Percentiles rank a stretch among this genome's conserved stretches.
Evolutionary conservation across 1,140 invertebrate species (phyloP).

Genomic region (Hirudo medicinalis): DNA sequence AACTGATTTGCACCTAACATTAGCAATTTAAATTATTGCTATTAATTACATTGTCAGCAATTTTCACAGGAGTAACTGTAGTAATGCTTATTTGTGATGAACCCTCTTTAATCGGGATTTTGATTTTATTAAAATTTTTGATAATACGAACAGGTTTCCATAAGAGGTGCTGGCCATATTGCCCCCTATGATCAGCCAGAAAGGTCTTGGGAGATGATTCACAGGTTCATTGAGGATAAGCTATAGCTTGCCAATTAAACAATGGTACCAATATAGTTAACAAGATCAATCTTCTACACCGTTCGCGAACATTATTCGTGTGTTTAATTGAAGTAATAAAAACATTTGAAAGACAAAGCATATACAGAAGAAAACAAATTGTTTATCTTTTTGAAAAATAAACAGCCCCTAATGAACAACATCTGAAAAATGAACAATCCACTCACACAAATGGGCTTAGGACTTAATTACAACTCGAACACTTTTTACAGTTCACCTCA

Average conservation of each 20-base stretch:
- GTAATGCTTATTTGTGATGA: too few species aligned
- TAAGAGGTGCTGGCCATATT: constrained; percentile 59
- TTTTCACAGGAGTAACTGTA: background rate
- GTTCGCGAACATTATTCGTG: background rate
- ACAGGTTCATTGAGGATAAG: constrained; percentile 55
- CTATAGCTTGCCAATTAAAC: background rate
- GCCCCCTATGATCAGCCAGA: constrained; percentile 66
- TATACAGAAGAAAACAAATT: too few species aligned
- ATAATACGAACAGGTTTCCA: constrained; percentile 30
- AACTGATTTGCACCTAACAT: background rate
- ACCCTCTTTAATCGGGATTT: too few species aligned
- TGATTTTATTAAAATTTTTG: background rate
- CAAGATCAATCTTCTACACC: background rate
- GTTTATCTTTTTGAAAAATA: too few species aligned
- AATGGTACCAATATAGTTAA: background rate
- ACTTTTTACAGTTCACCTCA: too few species aligned
- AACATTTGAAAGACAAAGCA: too few species aligned
- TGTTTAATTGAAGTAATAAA: too few species aligned
- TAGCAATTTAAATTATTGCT: background rate
- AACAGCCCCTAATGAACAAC: too few species aligned
- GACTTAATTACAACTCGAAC: too few species aligned
- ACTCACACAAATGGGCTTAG: too few species aligned
- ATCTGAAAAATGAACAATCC: too few species aligned
- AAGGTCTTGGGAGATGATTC: constrained; percentile 61
- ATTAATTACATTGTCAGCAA: background rate